Conservation (phyloP, 1,140 invertebrate species). For the Drosophila equinoxialis region DNA sequence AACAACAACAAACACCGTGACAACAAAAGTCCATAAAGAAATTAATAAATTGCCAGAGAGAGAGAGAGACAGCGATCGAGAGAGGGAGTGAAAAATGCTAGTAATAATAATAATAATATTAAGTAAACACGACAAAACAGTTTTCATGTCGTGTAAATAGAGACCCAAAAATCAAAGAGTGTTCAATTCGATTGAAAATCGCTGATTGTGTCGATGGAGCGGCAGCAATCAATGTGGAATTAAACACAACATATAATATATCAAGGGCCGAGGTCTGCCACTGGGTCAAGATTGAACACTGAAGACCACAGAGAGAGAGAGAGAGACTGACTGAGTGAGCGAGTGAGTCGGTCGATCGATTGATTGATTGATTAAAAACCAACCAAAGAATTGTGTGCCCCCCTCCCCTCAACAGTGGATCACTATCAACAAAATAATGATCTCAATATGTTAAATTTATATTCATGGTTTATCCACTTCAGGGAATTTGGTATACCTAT, state of each 20-base stretch:
- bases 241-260: slow-evolving; percentile 1
- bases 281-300: slow-evolving; percentile 75
- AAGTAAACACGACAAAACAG: slow-evolving; percentile 27
- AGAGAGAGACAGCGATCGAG: slow-evolving; percentile 21
- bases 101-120: slow-evolving; percentile 17
- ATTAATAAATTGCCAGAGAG: slow-evolving; percentile 68
- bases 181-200: slow-evolving; percentile 74
- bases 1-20: slow-evolving; percentile 51
- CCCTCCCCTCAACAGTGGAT: not conserved
- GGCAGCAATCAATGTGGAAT: too few species aligned
- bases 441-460: not conserved
- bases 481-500: too few species aligned
- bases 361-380: slow-evolving; percentile 9
- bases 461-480: too few species aligned
- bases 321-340: slow-evolving; percentile 62
- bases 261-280: slow-evolving; percentile 16
- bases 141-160: slow-evolving; percentile 19
- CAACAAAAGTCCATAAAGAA: slow-evolving; percentile 79
- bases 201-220: not conserved
- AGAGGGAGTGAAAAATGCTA: slow-evolving; percentile 25
- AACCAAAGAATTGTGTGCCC: not conserved
- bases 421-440: not conserved
- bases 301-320: slow-evolving; percentile 19
- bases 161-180: slow-evolving; percentile 50
- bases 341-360: not conserved